These are phyloP conservation scores for Leucophora obtusa DNA, from an alignment of 2,888 invertebrate species.

Conservation along the genomic window DNA sequence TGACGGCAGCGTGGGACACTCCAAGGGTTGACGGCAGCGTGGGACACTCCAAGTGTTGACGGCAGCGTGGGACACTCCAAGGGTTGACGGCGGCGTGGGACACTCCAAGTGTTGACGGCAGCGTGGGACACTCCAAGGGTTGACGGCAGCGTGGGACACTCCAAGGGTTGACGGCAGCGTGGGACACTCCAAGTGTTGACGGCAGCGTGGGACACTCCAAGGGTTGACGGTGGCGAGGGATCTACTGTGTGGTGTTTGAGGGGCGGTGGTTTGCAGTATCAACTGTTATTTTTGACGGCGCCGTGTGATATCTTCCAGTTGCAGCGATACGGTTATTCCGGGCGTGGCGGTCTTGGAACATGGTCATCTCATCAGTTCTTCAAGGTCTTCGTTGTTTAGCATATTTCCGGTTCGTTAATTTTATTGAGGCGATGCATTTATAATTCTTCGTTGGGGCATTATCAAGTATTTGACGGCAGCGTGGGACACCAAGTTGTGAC, in stretches of 20 bases:
- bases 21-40: slow-evolving; percentile 63
- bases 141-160: slow-evolving; percentile 65
- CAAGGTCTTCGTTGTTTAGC: no score
- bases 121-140: no score
- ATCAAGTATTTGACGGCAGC: slow-evolving; percentile 61
- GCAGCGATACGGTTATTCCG: no score
- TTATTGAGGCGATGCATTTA: no score
- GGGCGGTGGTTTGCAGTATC: slow-evolving; percentile 58
- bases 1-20: slow-evolving; percentile 58
- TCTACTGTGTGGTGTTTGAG: slow-evolving; percentile 61
- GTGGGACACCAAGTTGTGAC: slow-evolving; percentile 66
- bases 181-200: no score
- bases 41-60: slow-evolving; percentile 58
- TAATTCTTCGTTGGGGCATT: no score
- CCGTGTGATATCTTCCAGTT: slow-evolving; percentile 65
- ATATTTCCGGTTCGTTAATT: no score
- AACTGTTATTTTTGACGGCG: slow-evolving; percentile 63
- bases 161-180: slow-evolving; percentile 66
- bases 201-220: slow-evolving; percentile 61
- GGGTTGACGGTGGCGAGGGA: slow-evolving; percentile 69
- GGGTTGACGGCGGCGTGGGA: slow-evolving; percentile 66
- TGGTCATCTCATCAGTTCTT: no score
- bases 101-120: slow-evolving; percentile 59
- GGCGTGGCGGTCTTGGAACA: no score
- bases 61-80: slow-evolving; percentile 72